Evolutionary conservation across 2,888 invertebrate species (phyloP), one percentile per base, ranked within the genome.

Genomic region (Ennomos quercinarius): DNA sequence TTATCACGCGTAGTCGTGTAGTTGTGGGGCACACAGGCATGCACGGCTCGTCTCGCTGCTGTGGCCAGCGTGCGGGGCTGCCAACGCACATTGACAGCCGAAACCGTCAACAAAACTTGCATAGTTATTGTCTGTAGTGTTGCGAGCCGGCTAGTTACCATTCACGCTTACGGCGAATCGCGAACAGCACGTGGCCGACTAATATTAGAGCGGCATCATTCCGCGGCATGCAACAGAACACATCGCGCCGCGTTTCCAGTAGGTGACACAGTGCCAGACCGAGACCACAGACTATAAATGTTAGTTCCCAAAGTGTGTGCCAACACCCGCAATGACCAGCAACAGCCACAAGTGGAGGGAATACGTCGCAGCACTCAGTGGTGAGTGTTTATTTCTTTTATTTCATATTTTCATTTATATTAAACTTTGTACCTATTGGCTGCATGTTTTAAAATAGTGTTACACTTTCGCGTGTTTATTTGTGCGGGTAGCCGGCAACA

Each of bases 341-440:
- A 81, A 77, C 84, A 81, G 80, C 73, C 85, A 78, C 78, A 90
- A 89, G 72, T 91, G 91, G 91, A 89, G 91, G 74, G 91, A 92
- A 81, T 92, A 91, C 81, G 84, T 86, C 71, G 84, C 91, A 57
- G 91, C 91, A 68, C 84, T 92, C 81, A 91, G 91, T 80, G 91
- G 91, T 92, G 76, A 80, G 91, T 89, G 70, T 64, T 70, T 72
- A 74, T 75, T 74, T 74, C 74, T 27, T 27, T 27, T 68, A 67
- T 72, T 70, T 69, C 68, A 39, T 36, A 45, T 46, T 60, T 52
- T 44, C 46, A 56, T 61, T 61, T 61, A 55, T 27, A 17, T 64
- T 65, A 70, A 63, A 67, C 11, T 27, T 36, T 44, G 34, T 37
- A 39, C 6, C n/a, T n/a, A n/a, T n/a, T 11, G 17, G 39, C 3